A percentile compares a stretch with the other conserved stretches of the same genome.
Conservation (phyloP, 2,797 vertebrate species). For the Poeciliopsis paucimaculata region DNA sequence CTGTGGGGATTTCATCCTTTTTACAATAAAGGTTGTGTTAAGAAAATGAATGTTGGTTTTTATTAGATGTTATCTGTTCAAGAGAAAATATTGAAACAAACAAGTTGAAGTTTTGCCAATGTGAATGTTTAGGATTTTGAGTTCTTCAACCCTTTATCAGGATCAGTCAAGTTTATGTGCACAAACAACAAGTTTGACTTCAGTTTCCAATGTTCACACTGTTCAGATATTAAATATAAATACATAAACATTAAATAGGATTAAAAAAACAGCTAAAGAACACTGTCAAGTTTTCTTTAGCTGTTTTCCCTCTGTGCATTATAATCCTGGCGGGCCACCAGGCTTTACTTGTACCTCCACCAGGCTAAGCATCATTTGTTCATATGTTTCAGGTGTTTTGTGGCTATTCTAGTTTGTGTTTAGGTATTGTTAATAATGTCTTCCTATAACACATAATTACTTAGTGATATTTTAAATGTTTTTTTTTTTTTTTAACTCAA, state of each 20-base stretch:
- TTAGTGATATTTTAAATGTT: too few relatives aligned
- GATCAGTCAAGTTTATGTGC: neutral
- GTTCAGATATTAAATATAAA: neutral
- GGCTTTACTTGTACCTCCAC: too few relatives aligned
- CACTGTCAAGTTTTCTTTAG: neutral
- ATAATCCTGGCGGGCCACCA: too few relatives aligned
- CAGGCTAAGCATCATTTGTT: too few relatives aligned
- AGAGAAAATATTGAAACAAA: neutral
- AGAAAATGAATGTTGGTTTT: neutral
- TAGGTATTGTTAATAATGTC: too few relatives aligned
- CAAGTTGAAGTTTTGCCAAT: neutral
- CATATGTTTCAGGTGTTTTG: too few relatives aligned
- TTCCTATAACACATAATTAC: too few relatives aligned
- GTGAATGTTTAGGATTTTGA: neutral
- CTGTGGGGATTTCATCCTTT: too few relatives aligned
- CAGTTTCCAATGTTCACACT: neutral
- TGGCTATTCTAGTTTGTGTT: too few relatives aligned
- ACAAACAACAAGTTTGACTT: too few relatives aligned
- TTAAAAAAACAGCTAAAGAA: neutral
- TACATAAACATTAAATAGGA: neutral
- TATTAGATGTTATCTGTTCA: neutral
- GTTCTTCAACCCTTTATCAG: neutral
- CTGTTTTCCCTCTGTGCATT: too few relatives aligned
- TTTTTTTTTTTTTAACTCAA: too few relatives aligned
- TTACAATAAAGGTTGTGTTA: neutral